Evolutionary conservation across 2,797 vertebrate species (phyloP).

Genomic region (Bradypodion pumilum): DNA sequence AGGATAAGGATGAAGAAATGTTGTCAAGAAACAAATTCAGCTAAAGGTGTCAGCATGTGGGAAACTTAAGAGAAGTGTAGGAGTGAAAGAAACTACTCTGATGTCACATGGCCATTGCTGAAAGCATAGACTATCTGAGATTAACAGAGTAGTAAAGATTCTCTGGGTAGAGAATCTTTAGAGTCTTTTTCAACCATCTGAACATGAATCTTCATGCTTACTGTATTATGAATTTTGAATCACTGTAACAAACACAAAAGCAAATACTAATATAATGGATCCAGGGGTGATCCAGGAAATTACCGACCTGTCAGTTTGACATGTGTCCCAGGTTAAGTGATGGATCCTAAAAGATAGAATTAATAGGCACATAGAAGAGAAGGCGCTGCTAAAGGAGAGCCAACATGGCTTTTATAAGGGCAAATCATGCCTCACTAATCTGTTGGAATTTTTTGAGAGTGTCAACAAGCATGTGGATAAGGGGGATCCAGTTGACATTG

Average conservation of each 20-base stretch:
- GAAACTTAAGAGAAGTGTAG: not conserved
- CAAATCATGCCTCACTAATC: too few species aligned
- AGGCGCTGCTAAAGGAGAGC: too few species aligned
- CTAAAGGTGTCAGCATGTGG: not conserved
- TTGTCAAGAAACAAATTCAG: not conserved
- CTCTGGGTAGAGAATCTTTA: not conserved
- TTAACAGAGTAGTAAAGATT: not conserved
- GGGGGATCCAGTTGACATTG: too few species aligned
- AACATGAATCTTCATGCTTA: not conserved
- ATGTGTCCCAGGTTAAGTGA: too few species aligned
- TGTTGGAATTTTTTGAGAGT: too few species aligned
- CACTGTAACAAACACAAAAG: not conserved
- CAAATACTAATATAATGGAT: too few species aligned
- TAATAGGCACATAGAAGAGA: too few species aligned
- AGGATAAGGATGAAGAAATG: not conserved
- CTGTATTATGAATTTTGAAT: not conserved
- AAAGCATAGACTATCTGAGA: accelerated
- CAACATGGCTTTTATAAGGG: too few species aligned
- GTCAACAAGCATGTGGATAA: too few species aligned
- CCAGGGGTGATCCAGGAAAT: too few species aligned
- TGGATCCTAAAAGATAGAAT: too few species aligned
- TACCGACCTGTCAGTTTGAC: too few species aligned
- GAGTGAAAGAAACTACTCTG: not conserved
- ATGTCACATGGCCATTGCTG: not conserved
- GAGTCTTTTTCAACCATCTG: not conserved